phyloP scores from a whole-genome alignment of 2,888 invertebrate genomes.

The Lasioglossum villosulum region DNA sequence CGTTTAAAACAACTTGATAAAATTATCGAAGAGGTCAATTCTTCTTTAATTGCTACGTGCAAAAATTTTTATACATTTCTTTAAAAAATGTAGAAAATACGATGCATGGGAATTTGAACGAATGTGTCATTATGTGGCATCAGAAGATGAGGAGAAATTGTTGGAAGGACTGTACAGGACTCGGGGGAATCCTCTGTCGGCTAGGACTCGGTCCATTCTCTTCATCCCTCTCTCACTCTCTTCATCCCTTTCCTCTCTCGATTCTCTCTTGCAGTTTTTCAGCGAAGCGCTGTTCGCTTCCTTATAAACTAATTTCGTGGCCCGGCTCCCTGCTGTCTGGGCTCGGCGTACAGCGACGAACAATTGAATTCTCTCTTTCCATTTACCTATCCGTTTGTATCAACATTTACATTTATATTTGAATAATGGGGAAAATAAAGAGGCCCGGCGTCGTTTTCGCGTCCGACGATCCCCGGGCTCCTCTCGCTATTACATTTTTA shows the following conservation, averaged over 20 bases:
- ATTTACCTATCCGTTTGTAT: slow-evolving; percentile 85
- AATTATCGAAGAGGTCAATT: no score
- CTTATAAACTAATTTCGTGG: slow-evolving; percentile 84
- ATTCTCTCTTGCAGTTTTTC: slow-evolving; percentile 67
- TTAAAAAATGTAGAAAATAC: no score
- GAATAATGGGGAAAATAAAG: slow-evolving; percentile 84
- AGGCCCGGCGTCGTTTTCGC: slow-evolving; percentile 74
- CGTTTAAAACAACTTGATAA: no score
- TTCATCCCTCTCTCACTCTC: neutral
- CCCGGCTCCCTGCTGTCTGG: slow-evolving; percentile 68
- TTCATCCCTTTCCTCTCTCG: neutral
- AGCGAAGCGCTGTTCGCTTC: slow-evolving; percentile 76
- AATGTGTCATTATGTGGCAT: neutral
- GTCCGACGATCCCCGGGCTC: slow-evolving; percentile 64
- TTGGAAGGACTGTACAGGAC: slow-evolving; percentile 55
- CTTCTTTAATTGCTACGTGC: neutral
- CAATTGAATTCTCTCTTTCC: slow-evolving; percentile 85
- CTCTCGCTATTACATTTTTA: slow-evolving; percentile 81
- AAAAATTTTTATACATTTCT: neutral
- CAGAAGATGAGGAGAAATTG: slow-evolving; percentile 21
- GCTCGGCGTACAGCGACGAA: slow-evolving; percentile 73
- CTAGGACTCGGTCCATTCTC: slow-evolving; percentile 60
- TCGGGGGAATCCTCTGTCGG: slow-evolving; percentile 56
- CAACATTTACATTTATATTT: slow-evolving; percentile 85
- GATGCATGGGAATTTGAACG: neutral